Evolutionary conservation across 2,113 vertebrate species (phyloP).

Genomic region (Noctilio leporinus): DNA sequence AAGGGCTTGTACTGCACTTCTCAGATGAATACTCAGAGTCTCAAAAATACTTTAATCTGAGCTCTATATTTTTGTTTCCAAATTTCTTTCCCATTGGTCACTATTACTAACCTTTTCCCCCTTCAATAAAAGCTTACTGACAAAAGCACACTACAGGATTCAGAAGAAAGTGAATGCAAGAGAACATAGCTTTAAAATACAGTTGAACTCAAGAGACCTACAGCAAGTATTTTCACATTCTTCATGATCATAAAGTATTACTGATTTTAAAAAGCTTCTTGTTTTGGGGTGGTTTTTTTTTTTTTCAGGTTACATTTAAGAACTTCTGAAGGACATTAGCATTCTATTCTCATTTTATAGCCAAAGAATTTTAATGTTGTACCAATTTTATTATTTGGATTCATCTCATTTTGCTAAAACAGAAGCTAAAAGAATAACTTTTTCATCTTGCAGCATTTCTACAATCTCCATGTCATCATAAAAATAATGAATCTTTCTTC

Average conservation of each 20-base stretch:
- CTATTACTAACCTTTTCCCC: background rate
- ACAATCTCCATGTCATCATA: background rate
- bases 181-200: background rate
- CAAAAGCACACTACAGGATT: background rate
- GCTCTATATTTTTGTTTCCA: background rate
- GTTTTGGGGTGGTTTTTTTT: background rate
- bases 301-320: background rate
- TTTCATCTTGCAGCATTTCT: background rate
- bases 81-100: background rate
- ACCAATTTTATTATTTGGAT: background rate
- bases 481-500: background rate
- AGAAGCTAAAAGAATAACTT: background rate
- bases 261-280: background rate
- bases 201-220: background rate
- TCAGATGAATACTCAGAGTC: background rate
- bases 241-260: background rate
- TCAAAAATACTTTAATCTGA: background rate
- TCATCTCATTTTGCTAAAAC: conserved; percentile 19
- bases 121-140: background rate
- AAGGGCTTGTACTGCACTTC: background rate
- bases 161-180: background rate
- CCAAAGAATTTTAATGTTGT: background rate
- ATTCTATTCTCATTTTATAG: background rate
- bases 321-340: background rate
- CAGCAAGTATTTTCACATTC: background rate